Percentiles rank a stretch among this genome's conserved stretches.
Evolutionary conservation across 2,888 invertebrate species (phyloP).

Genomic region (Graphium colonna): DNA sequence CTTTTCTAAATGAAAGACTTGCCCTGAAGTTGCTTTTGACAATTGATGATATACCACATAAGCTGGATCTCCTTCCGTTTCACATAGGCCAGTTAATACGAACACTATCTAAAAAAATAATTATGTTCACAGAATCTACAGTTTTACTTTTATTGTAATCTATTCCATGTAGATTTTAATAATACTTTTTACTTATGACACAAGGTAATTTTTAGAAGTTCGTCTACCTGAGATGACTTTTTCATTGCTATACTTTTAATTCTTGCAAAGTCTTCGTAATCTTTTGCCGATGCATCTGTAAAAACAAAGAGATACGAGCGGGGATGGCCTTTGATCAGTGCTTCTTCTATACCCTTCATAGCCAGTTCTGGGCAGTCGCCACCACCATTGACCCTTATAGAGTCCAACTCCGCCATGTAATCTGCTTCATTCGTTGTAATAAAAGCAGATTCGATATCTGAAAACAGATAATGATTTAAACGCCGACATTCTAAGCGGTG

Average conservation of each 20-base stretch:
- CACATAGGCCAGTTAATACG: slow-evolving; percentile 43
- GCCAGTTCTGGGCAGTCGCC: slow-evolving; percentile 52
- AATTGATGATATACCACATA: slow-evolving; percentile 44
- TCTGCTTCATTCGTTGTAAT: slow-evolving; percentile 37
- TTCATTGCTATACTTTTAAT: slow-evolving; percentile 43
- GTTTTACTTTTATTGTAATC: too few relatives aligned
- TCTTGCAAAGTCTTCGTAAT: slow-evolving; percentile 32
- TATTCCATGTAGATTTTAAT: too few relatives aligned
- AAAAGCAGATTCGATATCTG: slow-evolving; percentile 34
- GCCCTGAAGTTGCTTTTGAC: slow-evolving; percentile 45
- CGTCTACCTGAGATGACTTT: slow-evolving; percentile 30
- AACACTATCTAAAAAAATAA: slow-evolving; percentile 46
- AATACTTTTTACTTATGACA: too few relatives aligned
- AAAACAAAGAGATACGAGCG: slow-evolving; percentile 54
- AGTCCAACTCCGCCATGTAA: slow-evolving; percentile 38
- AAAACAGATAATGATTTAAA: slow-evolving; percentile 21
- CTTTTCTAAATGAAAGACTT: slow-evolving; percentile 47
- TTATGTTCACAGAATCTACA: too few relatives aligned
- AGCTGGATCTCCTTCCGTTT: not conserved
- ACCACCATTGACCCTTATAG: slow-evolving; percentile 37
- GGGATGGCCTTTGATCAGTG: slow-evolving; percentile 41
- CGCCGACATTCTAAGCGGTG: too few relatives aligned
- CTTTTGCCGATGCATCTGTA: slow-evolving; percentile 59
- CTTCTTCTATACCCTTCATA: slow-evolving; percentile 50
- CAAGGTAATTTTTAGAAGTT: not conserved